phyloP scores from a whole-genome alignment of 2,113 vertebrate species.

The Laterallus jamaicensis region DNA sequence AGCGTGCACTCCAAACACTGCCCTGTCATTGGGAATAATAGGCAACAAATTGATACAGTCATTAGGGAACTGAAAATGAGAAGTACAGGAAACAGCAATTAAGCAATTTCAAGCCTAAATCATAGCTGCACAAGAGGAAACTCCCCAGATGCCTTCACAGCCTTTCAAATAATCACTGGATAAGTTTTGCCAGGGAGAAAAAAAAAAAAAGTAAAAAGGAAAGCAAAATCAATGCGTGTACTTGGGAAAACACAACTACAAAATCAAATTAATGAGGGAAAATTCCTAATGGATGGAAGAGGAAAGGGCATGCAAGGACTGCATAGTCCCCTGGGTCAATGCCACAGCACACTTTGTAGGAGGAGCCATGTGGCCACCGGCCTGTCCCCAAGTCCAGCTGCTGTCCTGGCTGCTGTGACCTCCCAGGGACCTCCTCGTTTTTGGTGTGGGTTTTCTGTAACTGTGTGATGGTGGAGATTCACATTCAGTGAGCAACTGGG shows the following conservation, averaged over 20 bases:
- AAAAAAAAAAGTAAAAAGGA: neutral
- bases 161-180: slow-evolving; percentile 44
- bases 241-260: slow-evolving; percentile 2
- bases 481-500: neutral
- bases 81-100: slow-evolving; percentile 62
- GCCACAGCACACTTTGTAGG: neutral
- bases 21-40: slow-evolving; percentile 50
- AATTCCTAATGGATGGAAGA: neutral
- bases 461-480: neutral
- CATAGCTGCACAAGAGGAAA: slow-evolving; percentile 22
- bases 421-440: neutral
- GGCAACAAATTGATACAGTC: slow-evolving; percentile 61
- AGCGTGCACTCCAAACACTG: neutral
- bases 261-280: neutral
- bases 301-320: neutral
- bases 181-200: neutral
- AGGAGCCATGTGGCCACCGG: neutral
- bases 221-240: neutral
- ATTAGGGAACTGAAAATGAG: slow-evolving; percentile 64
- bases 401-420: rapidly evolving
- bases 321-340: neutral
- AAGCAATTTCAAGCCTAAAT: slow-evolving; percentile 66
- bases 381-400: neutral
- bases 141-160: slow-evolving; percentile 42
- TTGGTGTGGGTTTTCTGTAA: neutral